Base-by-base conservation (phyloP, 2,888 invertebrate genomes). In the Carterocephalus palaemon region DNA sequence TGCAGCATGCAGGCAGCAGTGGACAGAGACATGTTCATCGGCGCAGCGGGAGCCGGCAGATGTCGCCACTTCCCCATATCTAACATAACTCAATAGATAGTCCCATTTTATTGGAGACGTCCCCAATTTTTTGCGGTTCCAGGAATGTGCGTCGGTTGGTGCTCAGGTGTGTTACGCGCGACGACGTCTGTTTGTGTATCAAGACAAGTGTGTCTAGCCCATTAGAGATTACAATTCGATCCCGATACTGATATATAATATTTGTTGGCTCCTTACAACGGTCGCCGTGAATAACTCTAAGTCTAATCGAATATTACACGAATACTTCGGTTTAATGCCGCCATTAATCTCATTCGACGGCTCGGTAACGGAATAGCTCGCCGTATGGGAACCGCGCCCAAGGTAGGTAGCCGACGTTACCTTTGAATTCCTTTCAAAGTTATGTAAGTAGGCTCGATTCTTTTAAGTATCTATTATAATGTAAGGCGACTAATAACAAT, bases 21-120 rank as follows among this genome's bases (percentile, higher is more conserved):
- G 46, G 15, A 8, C 42, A 23, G 31, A 58, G 67, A 67, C 64
- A 67, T 65, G 67, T 69, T 64, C 63, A 65, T 65, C 57, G 37
- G 32, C 61, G 50, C 50, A 33, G 32, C 17, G 52, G 31, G 48
- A 39, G 42, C 60, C 60, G 61, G 68, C 75, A 73, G 75, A 62
- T 70, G 73, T 59, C 59, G 42, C 16, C 64, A 60, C 67, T 61
- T 64, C 65, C 64, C 65, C 67, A 62, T 72, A 67, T 67, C 74
- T 63, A 62, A 67, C 62, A 72, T 72, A 70, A 73, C 76, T 70
- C 70, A 71, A 79, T 76, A 76, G 72, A 75, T 76, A 72, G 60
- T 65, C 66, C 74, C 72, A 78, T 76, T 65, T 71, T 67, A 68
- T 67, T 60, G 60, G 53, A 53, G 51, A 39, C 51, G 47, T 48